These are phyloP conservation scores for Philypnodon macrostomus DNA, from an alignment of 2,797 vertebrate species.

Conservation along the genomic window DNA sequence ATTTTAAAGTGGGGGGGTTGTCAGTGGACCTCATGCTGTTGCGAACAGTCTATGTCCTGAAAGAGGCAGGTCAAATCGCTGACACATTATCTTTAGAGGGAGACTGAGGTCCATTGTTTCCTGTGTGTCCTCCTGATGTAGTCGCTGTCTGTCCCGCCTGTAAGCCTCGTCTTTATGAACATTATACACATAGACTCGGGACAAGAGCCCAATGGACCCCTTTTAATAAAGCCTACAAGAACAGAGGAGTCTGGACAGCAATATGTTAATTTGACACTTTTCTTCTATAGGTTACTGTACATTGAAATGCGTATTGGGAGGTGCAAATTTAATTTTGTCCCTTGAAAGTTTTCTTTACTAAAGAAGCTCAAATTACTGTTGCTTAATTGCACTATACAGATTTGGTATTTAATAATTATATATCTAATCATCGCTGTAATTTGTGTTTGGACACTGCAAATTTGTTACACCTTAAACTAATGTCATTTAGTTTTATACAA, in stretches of 20 bases:
- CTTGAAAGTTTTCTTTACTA: too few species aligned
- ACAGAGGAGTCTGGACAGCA: background rate
- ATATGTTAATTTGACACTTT: background rate
- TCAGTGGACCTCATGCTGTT: constrained; percentile 55
- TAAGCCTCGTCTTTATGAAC: constrained; percentile 12
- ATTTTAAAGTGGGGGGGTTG: constrained; percentile 42
- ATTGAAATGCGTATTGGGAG: too few species aligned
- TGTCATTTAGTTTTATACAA: too few species aligned
- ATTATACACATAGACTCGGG: background rate
- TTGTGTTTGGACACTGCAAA: too few species aligned
- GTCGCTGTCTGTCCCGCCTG: constrained; percentile 17
- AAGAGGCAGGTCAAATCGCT: constrained; percentile 53
- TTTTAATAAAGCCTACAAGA: background rate
- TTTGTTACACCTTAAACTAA: too few species aligned
- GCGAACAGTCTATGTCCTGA: constrained; percentile 55
- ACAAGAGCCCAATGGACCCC: background rate
- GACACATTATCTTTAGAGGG: constrained; percentile 47
- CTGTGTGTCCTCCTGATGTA: constrained; percentile 35
- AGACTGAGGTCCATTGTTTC: constrained; percentile 49
- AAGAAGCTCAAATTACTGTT: too few species aligned
- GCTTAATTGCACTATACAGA: too few species aligned
- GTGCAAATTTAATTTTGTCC: too few species aligned
- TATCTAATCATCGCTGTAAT: too few species aligned
- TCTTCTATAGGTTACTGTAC: too few species aligned
- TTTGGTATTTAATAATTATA: too few species aligned